These are phyloP conservation scores for Lagocephalus sceleratus DNA, from an alignment of 2,797 vertebrate species.

Conservation along the genomic window DNA sequence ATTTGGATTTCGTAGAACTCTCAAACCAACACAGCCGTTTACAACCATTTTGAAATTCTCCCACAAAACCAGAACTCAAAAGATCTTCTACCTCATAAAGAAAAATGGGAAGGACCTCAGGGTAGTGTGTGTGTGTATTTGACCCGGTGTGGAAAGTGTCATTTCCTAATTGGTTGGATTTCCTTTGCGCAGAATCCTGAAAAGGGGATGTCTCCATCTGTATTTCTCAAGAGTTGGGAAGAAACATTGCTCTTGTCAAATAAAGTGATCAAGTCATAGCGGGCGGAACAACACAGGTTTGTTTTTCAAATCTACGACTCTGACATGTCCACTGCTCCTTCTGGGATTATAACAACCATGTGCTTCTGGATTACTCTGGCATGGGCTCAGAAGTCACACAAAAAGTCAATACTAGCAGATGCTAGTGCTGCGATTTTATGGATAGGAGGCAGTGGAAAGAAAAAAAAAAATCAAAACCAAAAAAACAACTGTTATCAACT, in stretches of 20 bases:
- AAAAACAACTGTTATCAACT: slow-evolving; percentile 56
- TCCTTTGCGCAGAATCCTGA: slow-evolving; percentile 36
- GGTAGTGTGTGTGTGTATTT: slow-evolving; percentile 15
- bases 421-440: slow-evolving; percentile 24
- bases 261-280: slow-evolving; percentile 37
- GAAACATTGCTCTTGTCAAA: slow-evolving; percentile 60
- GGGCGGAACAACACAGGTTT: slow-evolving; percentile 21
- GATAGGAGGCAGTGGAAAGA: slow-evolving; percentile 72
- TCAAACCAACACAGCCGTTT: not conserved
- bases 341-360: slow-evolving; percentile 21
- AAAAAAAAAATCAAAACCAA: slow-evolving; percentile 48
- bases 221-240: slow-evolving; percentile 82
- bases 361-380: slow-evolving; percentile 22
- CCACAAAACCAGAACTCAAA: not conserved
- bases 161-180: slow-evolving; percentile 17
- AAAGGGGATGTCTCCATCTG: slow-evolving; percentile 74
- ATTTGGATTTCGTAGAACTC: slow-evolving; percentile 15
- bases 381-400: slow-evolving; percentile 24
- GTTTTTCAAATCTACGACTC: slow-evolving; percentile 25
- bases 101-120: slow-evolving; percentile 6
- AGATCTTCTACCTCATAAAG: slow-evolving; percentile 35
- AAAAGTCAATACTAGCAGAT: slow-evolving; percentile 24
- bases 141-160: not conserved
- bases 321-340: slow-evolving; percentile 62
- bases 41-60: slow-evolving; percentile 1